Evolutionary conservation across 2,113 vertebrate species (phyloP).

Genomic region (Thymallus thymallus): DNA sequence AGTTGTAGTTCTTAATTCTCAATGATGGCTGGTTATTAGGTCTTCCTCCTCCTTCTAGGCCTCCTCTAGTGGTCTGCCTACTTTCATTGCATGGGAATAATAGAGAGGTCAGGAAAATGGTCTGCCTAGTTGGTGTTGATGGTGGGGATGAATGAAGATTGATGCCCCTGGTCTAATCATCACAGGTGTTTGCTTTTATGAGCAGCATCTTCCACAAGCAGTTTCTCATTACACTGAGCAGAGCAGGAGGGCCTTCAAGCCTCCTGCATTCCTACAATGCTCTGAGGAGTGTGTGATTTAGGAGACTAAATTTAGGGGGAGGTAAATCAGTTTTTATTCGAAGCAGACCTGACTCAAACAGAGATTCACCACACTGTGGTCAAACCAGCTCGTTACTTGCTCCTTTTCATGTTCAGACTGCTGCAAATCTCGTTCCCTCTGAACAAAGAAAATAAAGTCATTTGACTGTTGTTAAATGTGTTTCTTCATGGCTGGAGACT

Average conservation of each 20-base stretch:
- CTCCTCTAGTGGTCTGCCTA: constrained; percentile 38
- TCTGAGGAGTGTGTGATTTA: constrained; percentile 74
- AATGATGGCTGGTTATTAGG: neutral
- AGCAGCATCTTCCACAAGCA: constrained; percentile 60
- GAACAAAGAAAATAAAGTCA: constrained; percentile 55
- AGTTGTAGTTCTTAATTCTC: neutral
- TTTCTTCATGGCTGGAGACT: constrained; percentile 51
- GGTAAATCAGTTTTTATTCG: constrained; percentile 78
- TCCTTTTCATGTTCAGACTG: constrained; percentile 73
- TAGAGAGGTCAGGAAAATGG: constrained; percentile 64
- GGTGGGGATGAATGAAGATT: constrained; percentile 68
- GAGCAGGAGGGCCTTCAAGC: constrained; percentile 65
- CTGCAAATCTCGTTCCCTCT: constrained; percentile 69
- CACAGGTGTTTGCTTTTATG: constrained; percentile 77
- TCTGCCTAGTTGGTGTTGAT: constrained; percentile 63
- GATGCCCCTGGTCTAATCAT: constrained; percentile 66
- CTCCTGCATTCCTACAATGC: constrained; percentile 63
- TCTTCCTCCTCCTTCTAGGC: constrained; percentile 17
- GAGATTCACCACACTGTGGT: constrained; percentile 78
- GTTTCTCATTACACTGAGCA: constrained; percentile 71
- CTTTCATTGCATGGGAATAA: constrained; percentile 61
- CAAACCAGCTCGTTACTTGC: constrained; percentile 71
- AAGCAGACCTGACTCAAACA: constrained; percentile 76
- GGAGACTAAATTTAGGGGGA: constrained; percentile 69
- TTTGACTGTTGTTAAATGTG: constrained; percentile 51